Percentiles rank a stretch among this genome's conserved stretches.
phyloP scores from a whole-genome alignment of 2,888 invertebrate species.

The Slavum lentiscoides region DNA sequence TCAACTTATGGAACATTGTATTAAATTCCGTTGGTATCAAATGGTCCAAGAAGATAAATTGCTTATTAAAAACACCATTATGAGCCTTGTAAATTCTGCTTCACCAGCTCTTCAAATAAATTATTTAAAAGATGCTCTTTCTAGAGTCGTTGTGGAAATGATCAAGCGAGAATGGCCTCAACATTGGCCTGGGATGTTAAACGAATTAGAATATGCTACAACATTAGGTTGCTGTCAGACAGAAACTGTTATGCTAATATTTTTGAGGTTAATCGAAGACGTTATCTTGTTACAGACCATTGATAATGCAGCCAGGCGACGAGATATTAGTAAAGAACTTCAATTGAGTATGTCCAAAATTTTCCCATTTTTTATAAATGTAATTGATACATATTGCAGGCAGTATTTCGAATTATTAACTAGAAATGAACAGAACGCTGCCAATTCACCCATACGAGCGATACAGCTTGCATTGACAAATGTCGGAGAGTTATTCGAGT shows the following conservation, averaged over 20 bases:
- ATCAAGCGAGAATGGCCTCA: slow-evolving; percentile 97
- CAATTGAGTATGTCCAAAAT: slow-evolving; percentile 86
- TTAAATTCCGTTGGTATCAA: slow-evolving; percentile 90
- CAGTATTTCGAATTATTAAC: slow-evolving; percentile 36
- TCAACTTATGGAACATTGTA: slow-evolving; percentile 89
- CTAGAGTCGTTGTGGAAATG: slow-evolving; percentile 94
- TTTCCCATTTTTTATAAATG: slow-evolving; percentile 79
- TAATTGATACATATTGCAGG: slow-evolving; percentile 76
- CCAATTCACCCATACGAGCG: slow-evolving; percentile 10
- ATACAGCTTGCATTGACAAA: slow-evolving; percentile 42
- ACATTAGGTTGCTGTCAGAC: slow-evolving; percentile 83
- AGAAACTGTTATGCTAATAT: slow-evolving; percentile 85
- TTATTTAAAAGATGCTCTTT: slow-evolving; percentile 79
- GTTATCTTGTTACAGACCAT: slow-evolving; percentile 87
- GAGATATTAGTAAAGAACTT: slow-evolving; percentile 87
- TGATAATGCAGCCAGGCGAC: slow-evolving; percentile 83
- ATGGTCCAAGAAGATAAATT: slow-evolving; percentile 85
- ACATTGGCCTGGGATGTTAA: slow-evolving; percentile 86
- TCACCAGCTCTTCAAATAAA: slow-evolving; percentile 40
- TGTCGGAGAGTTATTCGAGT: slow-evolving; percentile 44
- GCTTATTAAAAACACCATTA: slow-evolving; percentile 67
- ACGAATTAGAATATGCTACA: slow-evolving; percentile 74
- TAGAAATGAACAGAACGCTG: slow-evolving; percentile 48
- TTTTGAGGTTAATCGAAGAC: slow-evolving; percentile 89
- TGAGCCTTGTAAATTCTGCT: slow-evolving; percentile 54